phyloP scores from a whole-genome alignment of 2,113 vertebrate genomes.

The Poeciliopsis turrubarensis region DNA sequence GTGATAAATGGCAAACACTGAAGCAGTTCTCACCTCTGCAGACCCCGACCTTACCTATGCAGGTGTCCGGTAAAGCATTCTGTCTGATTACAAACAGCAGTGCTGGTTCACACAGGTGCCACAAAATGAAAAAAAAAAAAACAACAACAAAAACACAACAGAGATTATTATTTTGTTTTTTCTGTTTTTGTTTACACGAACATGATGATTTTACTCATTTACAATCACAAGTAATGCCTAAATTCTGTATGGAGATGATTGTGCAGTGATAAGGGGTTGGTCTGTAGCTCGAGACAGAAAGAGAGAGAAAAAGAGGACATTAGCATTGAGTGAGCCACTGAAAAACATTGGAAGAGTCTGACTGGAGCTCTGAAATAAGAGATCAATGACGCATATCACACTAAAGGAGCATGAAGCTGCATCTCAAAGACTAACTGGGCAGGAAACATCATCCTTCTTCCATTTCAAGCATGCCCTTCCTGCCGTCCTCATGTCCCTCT shows the following conservation, averaged over 20 bases:
- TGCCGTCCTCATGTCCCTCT: conserved; percentile 11
- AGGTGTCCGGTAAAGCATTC: conserved; percentile 73
- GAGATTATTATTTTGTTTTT: neutral
- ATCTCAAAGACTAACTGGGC: conserved; percentile 38
- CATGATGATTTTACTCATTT: conserved; percentile 16
- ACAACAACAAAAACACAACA: neutral
- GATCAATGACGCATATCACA: conserved; percentile 63
- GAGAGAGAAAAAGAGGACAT: conserved; percentile 21
- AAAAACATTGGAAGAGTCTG: conserved; percentile 44
- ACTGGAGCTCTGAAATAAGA: conserved; percentile 54
- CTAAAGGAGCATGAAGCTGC: conserved; percentile 44
- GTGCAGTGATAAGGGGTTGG: conserved; percentile 5
- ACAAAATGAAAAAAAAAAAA: conserved; percentile 26
- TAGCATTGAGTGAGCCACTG: conserved; percentile 22
- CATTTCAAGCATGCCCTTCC: conserved; percentile 39
- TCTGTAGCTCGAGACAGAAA: conserved; percentile 2
- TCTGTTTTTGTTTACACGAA: neutral
- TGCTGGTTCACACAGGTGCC: conserved; percentile 19
- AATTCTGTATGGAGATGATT: conserved; percentile 24
- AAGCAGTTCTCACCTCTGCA: conserved; percentile 72
- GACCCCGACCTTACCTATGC: conserved; percentile 70
- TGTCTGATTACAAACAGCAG: conserved; percentile 64
- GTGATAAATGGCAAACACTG: conserved; percentile 74
- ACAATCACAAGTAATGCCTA: neutral
- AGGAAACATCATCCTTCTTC: conserved; percentile 38